These are phyloP conservation scores for Anastrepha ludens DNA, from an alignment of 1,140 invertebrate species.

Conservation along the genomic window DNA sequence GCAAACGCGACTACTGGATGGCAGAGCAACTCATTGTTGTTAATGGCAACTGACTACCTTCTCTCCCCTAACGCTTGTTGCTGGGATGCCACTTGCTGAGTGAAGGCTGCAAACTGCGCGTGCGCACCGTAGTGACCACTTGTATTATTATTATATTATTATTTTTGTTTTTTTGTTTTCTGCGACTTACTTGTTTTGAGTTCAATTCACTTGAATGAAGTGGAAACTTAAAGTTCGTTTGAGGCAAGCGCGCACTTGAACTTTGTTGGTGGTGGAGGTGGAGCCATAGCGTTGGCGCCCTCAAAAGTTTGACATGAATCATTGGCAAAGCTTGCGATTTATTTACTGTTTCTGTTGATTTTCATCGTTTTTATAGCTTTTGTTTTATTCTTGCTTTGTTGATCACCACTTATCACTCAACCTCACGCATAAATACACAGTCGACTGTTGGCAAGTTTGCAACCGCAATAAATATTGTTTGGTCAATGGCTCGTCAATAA, in stretches of 20 bases:
- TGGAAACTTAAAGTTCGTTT: not conserved
- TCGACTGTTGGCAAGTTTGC: not conserved
- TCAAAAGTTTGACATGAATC: conserved; percentile 16
- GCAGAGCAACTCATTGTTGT: not conserved
- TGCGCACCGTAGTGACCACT: not conserved
- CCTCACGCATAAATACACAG: not conserved
- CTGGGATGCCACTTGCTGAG: no score
- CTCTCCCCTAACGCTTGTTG: not conserved
- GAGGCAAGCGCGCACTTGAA: conserved; percentile 21
- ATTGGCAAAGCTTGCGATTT: conserved; percentile 13
- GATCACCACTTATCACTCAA: not conserved
- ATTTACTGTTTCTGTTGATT: conserved; percentile 1
- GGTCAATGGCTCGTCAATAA: no score
- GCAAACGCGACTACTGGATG: not conserved
- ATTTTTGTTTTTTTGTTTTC: not conserved
- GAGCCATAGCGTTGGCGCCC: not conserved
- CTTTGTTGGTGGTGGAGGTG: not conserved
- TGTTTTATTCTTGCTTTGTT: conserved; percentile 5
- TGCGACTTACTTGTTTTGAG: not conserved
- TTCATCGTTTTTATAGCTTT: not conserved
- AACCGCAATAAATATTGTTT: no score
- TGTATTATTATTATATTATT: no score
- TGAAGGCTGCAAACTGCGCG: not conserved
- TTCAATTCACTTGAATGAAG: conserved; percentile 13
- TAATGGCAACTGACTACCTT: not conserved